A percentile compares a stretch with the other conserved stretches of the same genome.
Evolutionary conservation across 1,140 invertebrate genomes (phyloP).

Genomic region (Bombus waltoni): DNA sequence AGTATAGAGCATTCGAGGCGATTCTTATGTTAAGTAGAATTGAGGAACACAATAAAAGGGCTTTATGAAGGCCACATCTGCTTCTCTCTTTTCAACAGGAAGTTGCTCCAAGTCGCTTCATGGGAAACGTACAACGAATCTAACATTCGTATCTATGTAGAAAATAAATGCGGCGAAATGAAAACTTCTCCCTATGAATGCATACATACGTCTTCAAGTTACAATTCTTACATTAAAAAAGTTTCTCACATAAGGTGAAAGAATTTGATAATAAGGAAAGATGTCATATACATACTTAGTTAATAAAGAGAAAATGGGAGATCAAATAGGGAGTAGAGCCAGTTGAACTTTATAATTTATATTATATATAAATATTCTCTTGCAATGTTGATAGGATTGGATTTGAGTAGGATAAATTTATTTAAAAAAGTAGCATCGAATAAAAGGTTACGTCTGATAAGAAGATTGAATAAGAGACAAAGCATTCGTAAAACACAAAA

Average conservation of each 20-base stretch:
- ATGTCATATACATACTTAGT: no score
- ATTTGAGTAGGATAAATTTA: background rate
- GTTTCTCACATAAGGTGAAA: background rate
- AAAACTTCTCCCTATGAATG: background rate
- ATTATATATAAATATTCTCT: no score
- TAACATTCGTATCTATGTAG: conserved; percentile 10
- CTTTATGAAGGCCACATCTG: conserved; percentile 1
- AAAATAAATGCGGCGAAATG: background rate
- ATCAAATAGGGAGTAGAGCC: no score
- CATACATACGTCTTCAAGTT: background rate
- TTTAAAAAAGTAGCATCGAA: background rate
- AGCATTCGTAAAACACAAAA: background rate
- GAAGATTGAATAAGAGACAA: background rate
- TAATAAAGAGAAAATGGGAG: no score
- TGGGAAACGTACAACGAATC: conserved; percentile 11
- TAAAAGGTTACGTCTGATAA: background rate
- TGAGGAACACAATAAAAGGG: conserved; percentile 15
- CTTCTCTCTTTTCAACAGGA: conserved; percentile 9
- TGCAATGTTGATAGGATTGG: no score
- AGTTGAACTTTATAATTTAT: no score
- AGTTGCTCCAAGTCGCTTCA: background rate
- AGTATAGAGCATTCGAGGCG: background rate
- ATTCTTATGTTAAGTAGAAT: conserved; percentile 6
- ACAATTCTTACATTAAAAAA: background rate
- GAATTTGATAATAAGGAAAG: background rate